phyloP scores from a whole-genome alignment of 2,113 vertebrate species.

The Euleptes europaea region DNA sequence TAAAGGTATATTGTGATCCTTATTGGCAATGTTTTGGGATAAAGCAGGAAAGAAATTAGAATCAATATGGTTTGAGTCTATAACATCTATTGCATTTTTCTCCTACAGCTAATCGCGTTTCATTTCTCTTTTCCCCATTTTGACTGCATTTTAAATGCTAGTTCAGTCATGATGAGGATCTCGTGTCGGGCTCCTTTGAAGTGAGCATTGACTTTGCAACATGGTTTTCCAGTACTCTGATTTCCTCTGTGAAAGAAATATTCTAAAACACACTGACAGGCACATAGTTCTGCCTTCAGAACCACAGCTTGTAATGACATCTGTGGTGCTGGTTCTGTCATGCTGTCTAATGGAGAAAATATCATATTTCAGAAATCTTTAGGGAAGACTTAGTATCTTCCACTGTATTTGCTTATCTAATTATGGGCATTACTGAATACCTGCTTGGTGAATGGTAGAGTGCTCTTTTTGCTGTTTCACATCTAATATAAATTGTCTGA shows the following conservation, averaged over 20 bases:
- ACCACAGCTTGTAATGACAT: not conserved
- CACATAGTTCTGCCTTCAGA: not conserved
- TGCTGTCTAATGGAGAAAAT: not conserved
- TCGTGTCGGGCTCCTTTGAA: not conserved
- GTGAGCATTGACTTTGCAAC: not conserved
- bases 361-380: not conserved
- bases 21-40: not conserved
- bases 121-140: not conserved
- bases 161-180: not conserved
- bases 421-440: not conserved
- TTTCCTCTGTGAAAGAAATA: not conserved
- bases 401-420: not conserved
- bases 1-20: not conserved
- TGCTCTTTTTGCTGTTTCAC: not conserved
- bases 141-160: not conserved
- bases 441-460: not conserved
- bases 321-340: not conserved
- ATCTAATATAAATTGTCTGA: not conserved
- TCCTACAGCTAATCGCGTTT: not conserved
- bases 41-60: not conserved
- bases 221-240: not conserved
- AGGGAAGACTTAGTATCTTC: not conserved
- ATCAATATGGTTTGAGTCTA: not conserved
- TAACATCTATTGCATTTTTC: not conserved
- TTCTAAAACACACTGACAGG: not conserved